A percentile compares a stretch with the other conserved stretches of the same genome.
Evolutionary conservation across 2,797 vertebrate genomes (phyloP).

Genomic region (Cossypha polioptera): DNA sequence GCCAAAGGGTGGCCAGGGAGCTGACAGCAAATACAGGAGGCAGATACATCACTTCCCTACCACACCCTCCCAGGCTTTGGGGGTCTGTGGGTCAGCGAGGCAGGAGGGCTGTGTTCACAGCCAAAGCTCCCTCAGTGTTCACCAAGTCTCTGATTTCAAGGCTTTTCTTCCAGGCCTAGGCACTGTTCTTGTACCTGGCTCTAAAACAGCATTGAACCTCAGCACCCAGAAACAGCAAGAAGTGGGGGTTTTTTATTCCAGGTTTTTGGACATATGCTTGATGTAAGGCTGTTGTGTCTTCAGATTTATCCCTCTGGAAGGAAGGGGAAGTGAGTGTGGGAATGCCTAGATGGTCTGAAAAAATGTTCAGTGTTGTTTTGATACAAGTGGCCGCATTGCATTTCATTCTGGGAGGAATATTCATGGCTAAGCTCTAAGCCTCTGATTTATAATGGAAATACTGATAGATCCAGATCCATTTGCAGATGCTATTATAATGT

Average conservation of each 20-base stretch:
- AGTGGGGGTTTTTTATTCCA: not conserved
- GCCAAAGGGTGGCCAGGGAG: not conserved
- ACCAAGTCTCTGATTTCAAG: not conserved
- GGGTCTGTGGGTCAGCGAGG: accelerated
- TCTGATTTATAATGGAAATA: constrained; percentile 64
- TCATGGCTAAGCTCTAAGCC: constrained; percentile 60
- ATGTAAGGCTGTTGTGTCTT: not conserved
- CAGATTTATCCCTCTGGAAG: not conserved
- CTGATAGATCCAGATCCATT: constrained; percentile 70
- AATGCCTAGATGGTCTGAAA: constrained; percentile 40
- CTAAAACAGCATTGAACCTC: not conserved
- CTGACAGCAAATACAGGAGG: not conserved
- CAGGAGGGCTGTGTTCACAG: not conserved
- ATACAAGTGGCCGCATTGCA: not conserved
- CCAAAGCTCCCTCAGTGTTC: not conserved
- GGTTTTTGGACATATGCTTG: not conserved
- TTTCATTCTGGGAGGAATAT: constrained; percentile 54
- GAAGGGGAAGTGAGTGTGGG: not conserved
- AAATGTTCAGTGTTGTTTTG: not conserved
- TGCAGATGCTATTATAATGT: constrained; percentile 66
- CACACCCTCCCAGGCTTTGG: not conserved
- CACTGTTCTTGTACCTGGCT: not conserved
- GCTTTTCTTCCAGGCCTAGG: not conserved
- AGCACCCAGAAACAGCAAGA: not conserved
- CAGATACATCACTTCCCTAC: not conserved